phyloP scores from a whole-genome alignment of 2,113 vertebrate species.

The Catharus minimus region DNA sequence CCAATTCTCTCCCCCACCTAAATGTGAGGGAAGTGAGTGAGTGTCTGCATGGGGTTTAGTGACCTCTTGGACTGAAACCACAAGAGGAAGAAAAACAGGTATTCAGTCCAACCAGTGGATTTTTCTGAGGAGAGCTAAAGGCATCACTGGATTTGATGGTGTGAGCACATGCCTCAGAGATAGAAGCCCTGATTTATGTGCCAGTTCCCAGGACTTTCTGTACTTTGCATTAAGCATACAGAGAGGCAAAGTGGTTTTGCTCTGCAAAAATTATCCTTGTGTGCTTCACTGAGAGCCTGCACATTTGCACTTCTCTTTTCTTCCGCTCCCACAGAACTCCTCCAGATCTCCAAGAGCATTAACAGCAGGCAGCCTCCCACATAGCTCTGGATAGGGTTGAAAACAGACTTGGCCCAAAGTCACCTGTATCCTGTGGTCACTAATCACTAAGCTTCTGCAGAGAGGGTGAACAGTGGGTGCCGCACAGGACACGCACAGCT shows the following conservation, averaged over 20 bases:
- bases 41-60: background rate
- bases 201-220: background rate
- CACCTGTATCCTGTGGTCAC: too few relatives aligned
- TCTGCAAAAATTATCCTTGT: background rate
- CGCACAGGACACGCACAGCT: rapidly evolving
- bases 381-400: background rate
- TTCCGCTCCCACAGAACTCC: background rate
- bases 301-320: background rate
- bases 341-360: background rate
- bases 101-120: background rate
- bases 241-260: background rate
- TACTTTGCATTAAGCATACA: background rate
- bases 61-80: background rate
- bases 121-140: background rate
- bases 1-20: background rate
- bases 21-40: background rate
- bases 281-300: background rate
- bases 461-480: rapidly evolving
- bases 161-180: background rate
- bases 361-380: background rate
- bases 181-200: background rate
- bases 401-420: background rate
- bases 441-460: background rate
- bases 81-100: background rate
- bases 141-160: rapidly evolving